Evolutionary conservation across 2,113 vertebrate genomes (phyloP), one percentile per base, ranked within the genome.

Genomic region (Xenopus borealis): DNA sequence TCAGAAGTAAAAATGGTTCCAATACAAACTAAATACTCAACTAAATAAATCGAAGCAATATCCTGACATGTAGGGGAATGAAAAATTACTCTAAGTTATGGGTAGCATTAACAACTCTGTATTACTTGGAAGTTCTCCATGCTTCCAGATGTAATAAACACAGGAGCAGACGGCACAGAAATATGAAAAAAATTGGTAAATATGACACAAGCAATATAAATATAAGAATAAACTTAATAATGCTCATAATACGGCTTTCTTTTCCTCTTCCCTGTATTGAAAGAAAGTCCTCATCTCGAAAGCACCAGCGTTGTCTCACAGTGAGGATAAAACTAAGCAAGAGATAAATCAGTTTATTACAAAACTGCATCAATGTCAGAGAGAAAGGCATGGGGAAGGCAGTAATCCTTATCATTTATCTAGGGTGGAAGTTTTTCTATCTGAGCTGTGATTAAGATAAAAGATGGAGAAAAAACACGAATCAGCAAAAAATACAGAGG

Each of bases 101-200:
- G 0, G 1, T 86, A 88, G 89, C 86, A 87, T 89, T 82, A 84
- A 86, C 83, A 87, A 83, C 82, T 86, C 23, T 27, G 84, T 78
- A 85, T 86, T 83, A 73, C 78, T 46, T 55, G 59, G 66, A 81
- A 84, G 78, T 64, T 78, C 69, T 78, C 75, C 72, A 82, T 79
- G 81, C 80, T 84, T 88, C 66, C 74, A 82, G 83, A 84, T 79
- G 71, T 67, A 85, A 84, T 86, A 84, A 86, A 78, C 71, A 74
- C 52, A 45, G 69, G 55, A 30, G n/a, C 72, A 75, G 59, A 72
- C 0, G 18, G 72, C 40, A 78, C 78, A 27, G 44, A 13, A 63
- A 44, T 79, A 87, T 88, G 83, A 69, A 82, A 79, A 84, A 81
- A 79, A 83, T 77, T 55, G 64, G 80, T 81, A 76, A 75, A 84